Conservation (phyloP, 1,140 invertebrate species). For the Polypedilum pembai region DNA sequence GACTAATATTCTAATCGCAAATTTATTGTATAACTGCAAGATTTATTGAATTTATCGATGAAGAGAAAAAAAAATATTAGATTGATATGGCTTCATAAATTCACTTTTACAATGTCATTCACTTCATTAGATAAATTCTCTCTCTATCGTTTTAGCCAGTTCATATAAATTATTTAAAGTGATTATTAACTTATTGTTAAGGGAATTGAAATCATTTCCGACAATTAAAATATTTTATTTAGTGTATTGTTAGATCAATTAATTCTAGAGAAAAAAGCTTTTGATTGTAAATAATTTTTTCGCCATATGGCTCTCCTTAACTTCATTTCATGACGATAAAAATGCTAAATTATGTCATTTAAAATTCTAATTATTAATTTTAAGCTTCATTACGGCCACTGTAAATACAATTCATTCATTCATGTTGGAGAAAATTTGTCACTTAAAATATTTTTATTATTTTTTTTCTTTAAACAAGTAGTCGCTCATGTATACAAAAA, state of each 20-base stretch:
- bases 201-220: neutral
- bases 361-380: conserved; percentile 5
- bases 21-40: too few species aligned
- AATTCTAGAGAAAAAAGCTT: neutral
- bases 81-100: neutral
- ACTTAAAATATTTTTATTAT: too few species aligned
- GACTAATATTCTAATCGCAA: too few species aligned
- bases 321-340: neutral
- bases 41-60: neutral
- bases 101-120: conserved; percentile 18
- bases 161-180: neutral
- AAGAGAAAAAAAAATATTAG: neutral
- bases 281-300: neutral
- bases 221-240: neutral
- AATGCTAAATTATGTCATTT: neutral
- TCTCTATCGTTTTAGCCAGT: neutral
- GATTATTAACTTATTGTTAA: conserved; percentile 4
- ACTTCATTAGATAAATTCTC: neutral
- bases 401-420: neutral
- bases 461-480: too few species aligned
- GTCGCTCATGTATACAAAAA: too few species aligned
- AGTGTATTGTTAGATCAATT: neutral
- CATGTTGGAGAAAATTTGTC: neutral
- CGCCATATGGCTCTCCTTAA: neutral
- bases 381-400: neutral